phyloP scores from a whole-genome alignment of 1,140 invertebrate genomes.

The Mya arenaria region DNA sequence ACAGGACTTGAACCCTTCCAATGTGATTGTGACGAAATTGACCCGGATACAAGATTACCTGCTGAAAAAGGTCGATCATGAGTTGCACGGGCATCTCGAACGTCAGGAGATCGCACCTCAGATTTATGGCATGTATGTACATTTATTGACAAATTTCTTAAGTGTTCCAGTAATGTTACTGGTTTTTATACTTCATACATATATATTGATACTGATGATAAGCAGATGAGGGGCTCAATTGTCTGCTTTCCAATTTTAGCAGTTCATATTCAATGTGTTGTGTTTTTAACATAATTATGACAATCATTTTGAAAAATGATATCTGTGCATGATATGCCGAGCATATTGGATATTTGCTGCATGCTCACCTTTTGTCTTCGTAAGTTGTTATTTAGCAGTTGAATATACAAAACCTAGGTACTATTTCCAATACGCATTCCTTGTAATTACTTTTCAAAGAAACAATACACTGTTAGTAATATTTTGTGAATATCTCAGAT shows the following conservation, averaged over 20 bases:
- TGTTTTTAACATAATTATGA: neutral
- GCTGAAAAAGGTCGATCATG: slow-evolving; percentile 85
- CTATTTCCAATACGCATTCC: too few species aligned
- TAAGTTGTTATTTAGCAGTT: too few species aligned
- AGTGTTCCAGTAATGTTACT: neutral
- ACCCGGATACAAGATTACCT: slow-evolving; percentile 87
- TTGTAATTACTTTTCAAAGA: too few species aligned
- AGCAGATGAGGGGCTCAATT: slow-evolving; percentile 81
- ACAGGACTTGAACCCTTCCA: slow-evolving; percentile 81
- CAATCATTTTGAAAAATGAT: neutral
- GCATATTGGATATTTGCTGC: too few species aligned
- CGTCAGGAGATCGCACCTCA: slow-evolving; percentile 89
- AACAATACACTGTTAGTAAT: too few species aligned
- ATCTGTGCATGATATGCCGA: too few species aligned
- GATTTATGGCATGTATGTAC: slow-evolving; percentile 90
- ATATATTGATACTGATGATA: neutral
- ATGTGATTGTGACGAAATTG: slow-evolving; percentile 87
- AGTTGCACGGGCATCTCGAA: slow-evolving; percentile 86
- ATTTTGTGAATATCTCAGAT: too few species aligned
- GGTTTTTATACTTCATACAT: neutral
- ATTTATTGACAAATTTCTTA: too few species aligned
- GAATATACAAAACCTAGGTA: too few species aligned
- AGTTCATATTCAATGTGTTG: neutral
- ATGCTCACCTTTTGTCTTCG: too few species aligned
- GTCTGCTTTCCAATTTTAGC: neutral